Conservation (phyloP, 2,797 vertebrate genomes). For the Neomorphus geoffroyi region DNA sequence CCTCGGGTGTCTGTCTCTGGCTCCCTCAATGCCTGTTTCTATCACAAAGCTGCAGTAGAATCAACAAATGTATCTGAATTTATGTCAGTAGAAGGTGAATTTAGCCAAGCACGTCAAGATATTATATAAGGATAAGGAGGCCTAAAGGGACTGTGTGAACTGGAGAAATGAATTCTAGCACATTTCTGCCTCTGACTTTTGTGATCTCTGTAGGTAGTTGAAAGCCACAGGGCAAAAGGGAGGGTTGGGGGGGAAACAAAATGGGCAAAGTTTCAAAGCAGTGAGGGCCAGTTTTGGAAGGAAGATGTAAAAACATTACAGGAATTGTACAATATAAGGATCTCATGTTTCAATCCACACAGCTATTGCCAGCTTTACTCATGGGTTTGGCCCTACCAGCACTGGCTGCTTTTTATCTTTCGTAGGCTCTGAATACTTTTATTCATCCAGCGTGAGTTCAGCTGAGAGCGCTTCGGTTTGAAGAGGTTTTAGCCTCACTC, state of each 20-base stretch:
- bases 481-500: neutral
- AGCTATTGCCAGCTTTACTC: neutral
- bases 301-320: neutral
- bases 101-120: constrained; percentile 16
- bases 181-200: neutral
- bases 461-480: neutral
- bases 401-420: neutral
- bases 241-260: no score
- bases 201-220: neutral
- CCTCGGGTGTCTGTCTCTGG: neutral
- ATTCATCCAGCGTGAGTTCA: neutral
- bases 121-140: neutral
- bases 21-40: neutral
- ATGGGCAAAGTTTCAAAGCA: neutral
- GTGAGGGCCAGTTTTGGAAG: neutral
- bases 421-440: neutral
- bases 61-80: neutral
- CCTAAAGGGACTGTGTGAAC: neutral
- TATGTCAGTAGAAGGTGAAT: neutral
- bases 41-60: neutral
- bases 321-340: neutral
- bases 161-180: neutral
- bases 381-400: neutral
- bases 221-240: neutral
- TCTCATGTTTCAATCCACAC: neutral